Base-by-base conservation (phyloP, 1,140 invertebrate genomes). In the Stenopsyche tienmushanensis region DNA sequence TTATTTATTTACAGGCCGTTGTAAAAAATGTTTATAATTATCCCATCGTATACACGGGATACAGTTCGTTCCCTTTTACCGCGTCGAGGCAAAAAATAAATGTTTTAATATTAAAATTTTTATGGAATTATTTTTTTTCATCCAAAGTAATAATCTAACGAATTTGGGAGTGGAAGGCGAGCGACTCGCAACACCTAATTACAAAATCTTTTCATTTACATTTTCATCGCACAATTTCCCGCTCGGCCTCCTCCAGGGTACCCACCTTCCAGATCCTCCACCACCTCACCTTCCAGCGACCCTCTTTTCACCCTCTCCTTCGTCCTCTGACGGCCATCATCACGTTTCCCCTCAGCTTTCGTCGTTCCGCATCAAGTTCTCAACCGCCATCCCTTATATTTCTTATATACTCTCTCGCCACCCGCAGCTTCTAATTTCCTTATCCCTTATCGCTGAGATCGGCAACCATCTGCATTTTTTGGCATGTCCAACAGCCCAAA, bases 191-290 rank as follows among this genome's bases (percentile, higher is more conserved):
- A 67, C 65, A 67, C 60, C 65, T 67, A 67, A 67, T 67, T 67
- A 67, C 65, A 67, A 67, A 67, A 67, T 67, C 65, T 62, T 67
- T 67, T 62, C 65, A 67, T 67, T 67, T 62, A 67, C 65, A 67
- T 67, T 67, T 67, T 66, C 64, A 66, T 66, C 63, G 52, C 63
- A 39, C 55, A 58, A 58, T 44, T 58, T 58, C 21, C 55, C 55
- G 55, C 18, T 9, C 17, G 39, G 39, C 42, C 9, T 60, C 52
- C 39, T 18, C 44, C 44, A 15, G 13, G 17, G 45, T 20, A 23
- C 39, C 34, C 39, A 20, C 55, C 15, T 53, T 21, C 20, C 20
- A 10, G 39, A 17, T 24, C 50, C 41, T 53, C 25, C 29, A 24
- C 24, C 57, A 49, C 47, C 57, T 15, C 18, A 55, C 44, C 23